Evolutionary conservation across 2,888 invertebrate genomes (phyloP), one percentile per base, ranked within the genome.

Genomic region (Micoletzkya japonica): DNA sequence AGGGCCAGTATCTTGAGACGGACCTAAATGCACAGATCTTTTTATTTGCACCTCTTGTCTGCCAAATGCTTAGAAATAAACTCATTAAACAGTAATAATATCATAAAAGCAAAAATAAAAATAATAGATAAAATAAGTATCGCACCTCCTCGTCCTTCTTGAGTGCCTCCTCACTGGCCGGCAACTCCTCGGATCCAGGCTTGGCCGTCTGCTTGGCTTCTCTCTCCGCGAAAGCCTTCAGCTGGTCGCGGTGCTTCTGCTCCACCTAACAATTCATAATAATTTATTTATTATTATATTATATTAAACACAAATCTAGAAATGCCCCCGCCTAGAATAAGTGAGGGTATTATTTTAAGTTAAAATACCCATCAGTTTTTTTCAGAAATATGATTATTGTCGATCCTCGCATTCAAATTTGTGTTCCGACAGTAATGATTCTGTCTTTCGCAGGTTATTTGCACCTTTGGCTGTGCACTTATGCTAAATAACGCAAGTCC

Each of bases 241-340:
- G 90, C 74, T 94, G 90, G 72, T 92, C 91, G 89, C 94, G 94
- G 83, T 95, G 95, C 89, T 97, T 97, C 73, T 95, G 94, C 88
- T 97, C 97, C 34, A 88, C 88, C 87, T 88, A 28, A 26, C 56
- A 3, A 52, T 37, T 2, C n/a, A n/a, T n/a, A 58, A 59, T 26
- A 28, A 3, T 26, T 26, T 54, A 54, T 14, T 26, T 34, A 34
- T 34, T 1, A 34, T 34, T 17, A 6, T n/a, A 34, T 28, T 54
- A 30, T 2, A 58, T 34, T n/a, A n/a, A n/a, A n/a, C n/a, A n/a
- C n/a, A n/a, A n/a, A n/a, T n/a, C n/a, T n/a, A n/a, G n/a, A n/a
- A n/a, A n/a, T n/a, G n/a, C n/a, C n/a, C 87, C 87, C 87, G 32
- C n/a, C 14, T n/a, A n/a, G n/a, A n/a, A n/a, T n/a, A n/a, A n/a